phyloP scores from a whole-genome alignment of 2,888 invertebrate genomes.

The Galeruca laticollis region DNA sequence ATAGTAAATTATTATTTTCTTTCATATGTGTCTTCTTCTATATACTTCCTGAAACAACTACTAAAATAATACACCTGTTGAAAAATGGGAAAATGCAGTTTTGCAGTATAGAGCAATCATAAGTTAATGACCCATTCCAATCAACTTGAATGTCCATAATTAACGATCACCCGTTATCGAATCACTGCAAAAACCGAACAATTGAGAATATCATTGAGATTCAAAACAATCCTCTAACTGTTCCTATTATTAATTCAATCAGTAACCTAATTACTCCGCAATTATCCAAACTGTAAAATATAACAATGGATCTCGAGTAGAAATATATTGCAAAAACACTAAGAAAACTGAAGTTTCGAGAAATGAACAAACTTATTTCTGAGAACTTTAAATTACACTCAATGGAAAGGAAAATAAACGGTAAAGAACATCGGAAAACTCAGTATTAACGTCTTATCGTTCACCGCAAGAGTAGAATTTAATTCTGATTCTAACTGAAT shows the following conservation, averaged over 20 bases:
- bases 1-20: too few species aligned
- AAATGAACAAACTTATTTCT: too few species aligned
- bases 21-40: too few species aligned
- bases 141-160: background rate
- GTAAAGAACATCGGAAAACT: background rate
- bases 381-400: background rate
- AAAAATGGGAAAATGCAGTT: background rate
- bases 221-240: background rate
- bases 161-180: background rate
- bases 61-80: background rate
- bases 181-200: background rate
- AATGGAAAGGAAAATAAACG: background rate
- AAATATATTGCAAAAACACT: background rate
- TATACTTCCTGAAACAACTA: too few species aligned
- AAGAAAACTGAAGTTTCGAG: background rate
- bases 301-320: background rate
- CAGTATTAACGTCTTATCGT: background rate
- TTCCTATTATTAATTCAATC: background rate
- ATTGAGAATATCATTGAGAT: background rate
- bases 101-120: background rate
- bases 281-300: background rate
- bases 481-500: background rate
- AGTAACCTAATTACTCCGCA: background rate
- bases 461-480: background rate
- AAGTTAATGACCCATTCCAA: background rate